Percentiles rank a stretch among this genome's conserved stretches.
Conservation (phyloP, 2,797 vertebrate genomes). For the Gouania willdenowi region DNA sequence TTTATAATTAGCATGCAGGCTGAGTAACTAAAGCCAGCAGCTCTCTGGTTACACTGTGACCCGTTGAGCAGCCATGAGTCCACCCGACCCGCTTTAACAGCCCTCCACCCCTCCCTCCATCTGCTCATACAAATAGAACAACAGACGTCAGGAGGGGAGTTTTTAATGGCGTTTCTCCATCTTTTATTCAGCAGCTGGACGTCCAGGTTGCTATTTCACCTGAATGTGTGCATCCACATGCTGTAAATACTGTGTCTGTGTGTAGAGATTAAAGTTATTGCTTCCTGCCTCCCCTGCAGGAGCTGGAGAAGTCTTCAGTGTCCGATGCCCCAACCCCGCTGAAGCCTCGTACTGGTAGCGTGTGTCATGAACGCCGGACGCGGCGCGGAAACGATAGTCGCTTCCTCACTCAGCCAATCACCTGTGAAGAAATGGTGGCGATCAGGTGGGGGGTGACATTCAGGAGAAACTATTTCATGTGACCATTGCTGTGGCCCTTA, state of each 20-base stretch:
- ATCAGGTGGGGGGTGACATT: conserved; percentile 52
- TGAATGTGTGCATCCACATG: conserved; percentile 2
- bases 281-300: conserved; percentile 53
- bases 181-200: conserved; percentile 12
- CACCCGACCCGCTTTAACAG: conserved; percentile 36
- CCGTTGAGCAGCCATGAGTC: conserved; percentile 38
- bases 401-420: conserved; percentile 76
- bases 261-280: neutral
- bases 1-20: conserved; percentile 66
- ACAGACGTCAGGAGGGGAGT: conserved; percentile 17
- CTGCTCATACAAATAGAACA: conserved; percentile 38
- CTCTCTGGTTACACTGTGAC: conserved; percentile 67
- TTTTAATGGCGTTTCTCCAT: conserved; percentile 31
- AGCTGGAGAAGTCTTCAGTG: conserved; percentile 72
- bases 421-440: conserved; percentile 68
- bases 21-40: conserved; percentile 58
- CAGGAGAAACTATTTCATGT: too few species aligned
- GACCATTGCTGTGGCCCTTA: neutral
- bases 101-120: conserved; percentile 19
- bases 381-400: conserved; percentile 67
- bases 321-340: conserved; percentile 58
- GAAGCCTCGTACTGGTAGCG: conserved; percentile 66
- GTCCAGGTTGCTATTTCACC: conserved; percentile 1
- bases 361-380: conserved; percentile 59
- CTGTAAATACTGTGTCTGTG: neutral